These are phyloP conservation scores for Agrochola circellaris DNA, from an alignment of 2,888 invertebrate genomes.

Conservation along the genomic window DNA sequence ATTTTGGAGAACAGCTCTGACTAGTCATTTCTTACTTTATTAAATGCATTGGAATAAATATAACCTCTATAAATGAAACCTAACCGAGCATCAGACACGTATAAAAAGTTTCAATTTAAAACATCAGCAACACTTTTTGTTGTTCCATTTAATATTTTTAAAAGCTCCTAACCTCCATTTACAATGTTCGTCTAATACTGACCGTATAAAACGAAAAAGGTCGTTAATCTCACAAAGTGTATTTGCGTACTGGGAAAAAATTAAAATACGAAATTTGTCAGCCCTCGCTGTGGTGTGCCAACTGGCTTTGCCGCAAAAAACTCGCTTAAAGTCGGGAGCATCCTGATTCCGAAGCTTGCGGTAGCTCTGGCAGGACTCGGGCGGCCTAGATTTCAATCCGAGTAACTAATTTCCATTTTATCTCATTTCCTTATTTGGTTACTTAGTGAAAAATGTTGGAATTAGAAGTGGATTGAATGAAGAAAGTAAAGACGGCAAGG, in stretches of 20 bases:
- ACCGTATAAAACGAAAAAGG: slow-evolving; percentile 64
- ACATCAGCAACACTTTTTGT: slow-evolving; percentile 35
- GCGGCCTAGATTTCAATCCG: slow-evolving; percentile 63
- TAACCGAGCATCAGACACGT: slow-evolving; percentile 16
- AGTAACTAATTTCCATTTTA: slow-evolving; percentile 57
- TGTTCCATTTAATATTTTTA: slow-evolving; percentile 57
- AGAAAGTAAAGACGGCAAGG: neutral
- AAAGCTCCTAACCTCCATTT: slow-evolving; percentile 61
- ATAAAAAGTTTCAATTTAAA: slow-evolving; percentile 48
- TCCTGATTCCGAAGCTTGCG: slow-evolving; percentile 77
- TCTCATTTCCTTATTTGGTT: slow-evolving; percentile 38
- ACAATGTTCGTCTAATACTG: slow-evolving; percentile 47
- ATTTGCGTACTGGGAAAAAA: slow-evolving; percentile 68
- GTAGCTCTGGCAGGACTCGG: slow-evolving; percentile 67
- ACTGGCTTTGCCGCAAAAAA: slow-evolving; percentile 76
- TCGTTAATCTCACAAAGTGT: slow-evolving; percentile 66
- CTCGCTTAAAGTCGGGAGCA: slow-evolving; percentile 70
- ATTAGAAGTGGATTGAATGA: neutral
- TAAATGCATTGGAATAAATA: neutral
- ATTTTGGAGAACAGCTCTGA: neutral
- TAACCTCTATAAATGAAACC: slow-evolving; percentile 8
- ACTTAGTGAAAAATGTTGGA: slow-evolving; percentile 13
- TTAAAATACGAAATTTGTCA: slow-evolving; percentile 68
- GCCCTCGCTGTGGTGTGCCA: slow-evolving; percentile 73
- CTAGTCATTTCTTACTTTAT: neutral